Percentiles rank a stretch among this genome's conserved stretches.
These are phyloP conservation scores for Alectura lathami DNA, from an alignment of 2,113 vertebrate species.

Conservation along the genomic window DNA sequence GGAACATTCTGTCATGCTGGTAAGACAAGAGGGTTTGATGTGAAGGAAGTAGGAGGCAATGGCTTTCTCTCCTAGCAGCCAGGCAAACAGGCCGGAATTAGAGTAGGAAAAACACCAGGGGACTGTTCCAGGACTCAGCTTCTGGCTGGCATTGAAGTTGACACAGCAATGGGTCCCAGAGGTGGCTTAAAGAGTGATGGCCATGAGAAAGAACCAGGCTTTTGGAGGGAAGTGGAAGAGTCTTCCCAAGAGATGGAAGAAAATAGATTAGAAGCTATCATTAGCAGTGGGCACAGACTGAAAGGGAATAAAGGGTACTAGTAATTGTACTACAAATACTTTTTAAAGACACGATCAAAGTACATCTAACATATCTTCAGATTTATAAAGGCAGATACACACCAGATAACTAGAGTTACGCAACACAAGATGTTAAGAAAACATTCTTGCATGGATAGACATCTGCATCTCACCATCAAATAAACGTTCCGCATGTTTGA, in stretches of 20 bases:
- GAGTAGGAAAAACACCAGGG: neutral
- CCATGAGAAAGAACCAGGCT: neutral
- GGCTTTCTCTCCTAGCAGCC: neutral
- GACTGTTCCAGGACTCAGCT: neutral
- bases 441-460: no score
- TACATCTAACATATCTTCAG: neutral
- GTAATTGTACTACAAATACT: neutral
- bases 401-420: neutral
- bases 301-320: neutral
- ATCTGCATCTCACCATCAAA: neutral
- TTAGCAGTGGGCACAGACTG: neutral
- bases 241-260: neutral
- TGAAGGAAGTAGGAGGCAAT: neutral
- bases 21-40: neutral
- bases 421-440: neutral
- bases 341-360: neutral
- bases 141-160: neutral
- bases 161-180: neutral
- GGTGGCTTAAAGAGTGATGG: neutral
- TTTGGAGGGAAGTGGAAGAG: neutral
- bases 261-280: neutral
- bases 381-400: neutral
- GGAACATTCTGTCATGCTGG: neutral
- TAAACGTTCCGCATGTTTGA: neutral
- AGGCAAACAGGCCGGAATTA: neutral